Evolutionary conservation across 2,113 vertebrate species (phyloP), one percentile per base, ranked within the genome.

Genomic region (Myotis yumanensis): DNA sequence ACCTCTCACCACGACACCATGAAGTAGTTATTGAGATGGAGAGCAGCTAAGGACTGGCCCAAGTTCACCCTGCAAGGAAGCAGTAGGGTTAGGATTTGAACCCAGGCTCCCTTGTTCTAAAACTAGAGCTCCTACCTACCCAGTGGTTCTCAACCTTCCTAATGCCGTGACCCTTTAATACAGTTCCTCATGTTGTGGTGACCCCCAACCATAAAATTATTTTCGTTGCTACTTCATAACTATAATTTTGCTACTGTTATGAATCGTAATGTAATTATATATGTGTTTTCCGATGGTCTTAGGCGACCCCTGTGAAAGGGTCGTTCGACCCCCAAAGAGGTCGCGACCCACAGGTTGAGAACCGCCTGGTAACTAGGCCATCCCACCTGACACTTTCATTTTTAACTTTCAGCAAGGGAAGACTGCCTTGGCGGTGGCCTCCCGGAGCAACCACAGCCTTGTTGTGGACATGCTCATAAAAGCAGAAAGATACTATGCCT

Each of bases 391-490:
- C 57, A 3, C 81, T 91, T 90, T 46, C 52, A 59, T 54, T 0
- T 75, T 97, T 64, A 90, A 46, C 71, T 97, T 98, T 84, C 94
- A 99, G 99, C 98, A 99, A 96, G 98, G 98, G 71, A 99, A 99
- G 98, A 99, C 99, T 7, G 98, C 98, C 30, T 97, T 99, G 91
- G 98, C 98, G 15, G 97, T 99, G 88, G 99, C 99, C 85, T 98
- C 98, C 79, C 98, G 99, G 93, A 99, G 99, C 71, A 98, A 98
- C 62, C 98, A 98, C 25, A 97, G 98, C 79, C 98, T 99, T 51
- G 96, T 99, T 69, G 98, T 99, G 94, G 99, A 99, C 95, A 99
- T 99, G 99, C 99, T 99, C 93, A 99, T 99, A 97, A 99, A 99
- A 98, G 99, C 99, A 69, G 98, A 99, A 97, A 98, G 99, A 97